Conservation (phyloP, 2,797 vertebrate genomes). For the Silurus aristotelis region DNA sequence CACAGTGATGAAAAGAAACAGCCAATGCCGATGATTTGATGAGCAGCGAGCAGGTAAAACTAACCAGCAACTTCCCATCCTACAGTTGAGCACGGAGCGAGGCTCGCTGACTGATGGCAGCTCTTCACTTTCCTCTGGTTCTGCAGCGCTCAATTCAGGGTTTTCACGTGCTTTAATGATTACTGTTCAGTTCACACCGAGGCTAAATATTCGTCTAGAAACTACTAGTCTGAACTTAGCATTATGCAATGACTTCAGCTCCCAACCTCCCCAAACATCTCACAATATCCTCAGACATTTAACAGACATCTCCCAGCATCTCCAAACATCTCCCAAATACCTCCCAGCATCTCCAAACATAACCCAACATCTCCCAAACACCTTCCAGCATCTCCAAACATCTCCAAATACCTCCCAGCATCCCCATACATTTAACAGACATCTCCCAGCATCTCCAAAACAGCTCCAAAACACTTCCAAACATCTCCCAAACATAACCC, state of each 20-base stretch:
- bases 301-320: too few species aligned
- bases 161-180: background rate
- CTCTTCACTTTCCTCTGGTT: background rate
- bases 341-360: too few species aligned
- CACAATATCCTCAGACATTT: too few species aligned
- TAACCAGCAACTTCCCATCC: conserved; percentile 32
- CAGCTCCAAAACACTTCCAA: too few species aligned
- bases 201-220: conserved; percentile 43
- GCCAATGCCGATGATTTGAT: conserved; percentile 53
- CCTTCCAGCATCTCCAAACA: too few species aligned
- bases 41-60: conserved; percentile 55
- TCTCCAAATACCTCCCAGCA: too few species aligned
- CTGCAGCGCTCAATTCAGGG: background rate
- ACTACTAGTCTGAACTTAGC: conserved; percentile 26
- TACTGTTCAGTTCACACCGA: background rate
- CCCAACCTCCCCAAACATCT: background rate
- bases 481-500: too few species aligned
- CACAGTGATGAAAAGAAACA: conserved; percentile 51
- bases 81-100: background rate
- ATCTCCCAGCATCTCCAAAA: too few species aligned
- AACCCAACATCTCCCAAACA: too few species aligned
- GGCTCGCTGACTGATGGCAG: background rate
- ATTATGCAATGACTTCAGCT: background rate
- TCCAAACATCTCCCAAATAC: too few species aligned
- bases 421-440: too few species aligned